Evolutionary conservation across 2,888 invertebrate genomes (phyloP).

Genomic region (Malacosoma neustria): DNA sequence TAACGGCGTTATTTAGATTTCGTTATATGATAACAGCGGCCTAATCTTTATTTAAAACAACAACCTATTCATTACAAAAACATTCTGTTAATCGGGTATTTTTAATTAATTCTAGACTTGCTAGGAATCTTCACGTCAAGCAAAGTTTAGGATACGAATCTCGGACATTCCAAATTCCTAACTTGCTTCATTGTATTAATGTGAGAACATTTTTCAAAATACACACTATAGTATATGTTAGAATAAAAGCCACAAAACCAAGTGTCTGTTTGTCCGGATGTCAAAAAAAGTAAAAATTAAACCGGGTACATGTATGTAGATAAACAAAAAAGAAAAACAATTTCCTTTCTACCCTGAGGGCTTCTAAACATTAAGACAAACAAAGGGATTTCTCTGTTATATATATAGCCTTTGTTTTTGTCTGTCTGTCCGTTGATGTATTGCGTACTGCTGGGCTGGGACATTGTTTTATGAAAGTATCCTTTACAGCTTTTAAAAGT

Average conservation of each 20-base stretch:
- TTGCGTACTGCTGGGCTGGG: conserved; percentile 18
- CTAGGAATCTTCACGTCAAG: too few species aligned
- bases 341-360: conserved; percentile 31
- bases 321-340: conserved; percentile 24
- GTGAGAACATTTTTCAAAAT: too few species aligned
- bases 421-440: conserved; percentile 30
- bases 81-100: too few species aligned
- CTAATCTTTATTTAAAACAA: too few species aligned
- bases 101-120: too few species aligned
- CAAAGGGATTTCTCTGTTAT: conserved; percentile 24
- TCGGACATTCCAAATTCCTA: too few species aligned
- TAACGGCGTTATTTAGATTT: too few species aligned
- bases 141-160: too few species aligned
- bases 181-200: too few species aligned
- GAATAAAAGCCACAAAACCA: background rate
- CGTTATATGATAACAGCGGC: too few species aligned
- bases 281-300: background rate
- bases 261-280: background rate
- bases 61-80: too few species aligned
- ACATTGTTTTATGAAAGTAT: conserved; percentile 70
- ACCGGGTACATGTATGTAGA: background rate
- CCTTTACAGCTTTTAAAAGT: conserved; percentile 31
- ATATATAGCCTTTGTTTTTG: conserved; percentile 19
- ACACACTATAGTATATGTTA: background rate
- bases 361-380: conserved; percentile 28